Evolutionary conservation across 2,113 vertebrate species (phyloP).

Genomic region (Brevimyrus niger): DNA sequence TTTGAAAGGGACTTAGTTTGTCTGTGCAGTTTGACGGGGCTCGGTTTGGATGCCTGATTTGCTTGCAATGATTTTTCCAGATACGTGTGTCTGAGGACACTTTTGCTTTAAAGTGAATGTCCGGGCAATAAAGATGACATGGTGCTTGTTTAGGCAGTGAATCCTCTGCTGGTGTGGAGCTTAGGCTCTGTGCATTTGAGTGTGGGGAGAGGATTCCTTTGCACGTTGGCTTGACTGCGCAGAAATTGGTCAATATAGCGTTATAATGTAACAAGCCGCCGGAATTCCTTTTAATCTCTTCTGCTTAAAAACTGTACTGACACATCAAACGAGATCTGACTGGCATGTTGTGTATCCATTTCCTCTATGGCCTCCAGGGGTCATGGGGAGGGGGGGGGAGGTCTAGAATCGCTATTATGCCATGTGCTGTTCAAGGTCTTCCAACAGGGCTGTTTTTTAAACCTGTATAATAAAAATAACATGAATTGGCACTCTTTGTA

Average conservation of each 20-base stretch:
- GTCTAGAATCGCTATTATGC: background rate
- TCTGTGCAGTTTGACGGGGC: background rate
- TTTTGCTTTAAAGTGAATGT: background rate
- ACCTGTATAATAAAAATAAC: background rate
- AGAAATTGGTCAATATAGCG: background rate
- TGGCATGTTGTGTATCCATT: background rate
- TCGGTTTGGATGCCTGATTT: background rate
- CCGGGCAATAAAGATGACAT: background rate
- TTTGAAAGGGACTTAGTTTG: background rate
- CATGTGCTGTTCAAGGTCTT: background rate
- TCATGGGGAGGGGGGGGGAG: background rate
- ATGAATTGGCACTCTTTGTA: background rate
- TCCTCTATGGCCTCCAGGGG: background rate
- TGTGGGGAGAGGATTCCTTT: background rate
- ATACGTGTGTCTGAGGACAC: background rate
- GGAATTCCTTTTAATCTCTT: conserved; percentile 11
- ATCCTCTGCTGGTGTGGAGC: background rate
- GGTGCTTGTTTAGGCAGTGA: background rate
- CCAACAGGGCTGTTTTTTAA: background rate
- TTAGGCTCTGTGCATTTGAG: background rate
- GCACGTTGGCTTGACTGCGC: background rate
- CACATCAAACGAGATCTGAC: conserved; percentile 4
- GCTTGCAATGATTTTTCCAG: background rate
- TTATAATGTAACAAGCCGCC: background rate
- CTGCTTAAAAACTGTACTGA: background rate